Conservation (phyloP, 2,888 invertebrate species). For the Diploptera punctata region DNA sequence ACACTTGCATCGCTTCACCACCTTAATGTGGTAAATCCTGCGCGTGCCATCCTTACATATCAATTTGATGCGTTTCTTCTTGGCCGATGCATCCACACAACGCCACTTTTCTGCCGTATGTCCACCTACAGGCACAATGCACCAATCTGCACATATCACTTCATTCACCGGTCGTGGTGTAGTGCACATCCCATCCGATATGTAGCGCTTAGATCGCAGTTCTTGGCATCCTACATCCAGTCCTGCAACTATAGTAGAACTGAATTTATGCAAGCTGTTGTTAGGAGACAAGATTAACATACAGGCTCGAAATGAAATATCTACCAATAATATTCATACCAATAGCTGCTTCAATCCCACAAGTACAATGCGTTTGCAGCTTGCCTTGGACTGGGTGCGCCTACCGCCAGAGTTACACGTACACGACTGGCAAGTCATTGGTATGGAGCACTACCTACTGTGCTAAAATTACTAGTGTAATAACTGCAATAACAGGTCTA, state of each 20-base stretch:
- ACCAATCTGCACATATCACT: slow-evolving; percentile 45
- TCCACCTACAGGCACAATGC: slow-evolving; percentile 37
- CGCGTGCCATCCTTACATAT: slow-evolving; percentile 39
- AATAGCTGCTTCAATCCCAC: too few relatives aligned
- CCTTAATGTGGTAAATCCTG: slow-evolving; percentile 38
- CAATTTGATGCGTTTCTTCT: slow-evolving; percentile 37
- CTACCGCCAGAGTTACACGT: too few relatives aligned
- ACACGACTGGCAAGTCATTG: too few relatives aligned
- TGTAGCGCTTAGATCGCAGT: slow-evolving; percentile 44
- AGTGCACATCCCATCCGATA: slow-evolving; percentile 46
- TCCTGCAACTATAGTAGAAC: slow-evolving; percentile 1
- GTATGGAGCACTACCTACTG: too few relatives aligned
- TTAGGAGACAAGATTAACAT: too few relatives aligned
- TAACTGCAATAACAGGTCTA: too few relatives aligned
- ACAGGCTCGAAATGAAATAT: too few relatives aligned
- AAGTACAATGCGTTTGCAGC: too few relatives aligned
- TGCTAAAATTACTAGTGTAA: too few relatives aligned
- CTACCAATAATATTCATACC: too few relatives aligned
- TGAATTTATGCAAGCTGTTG: too few relatives aligned
- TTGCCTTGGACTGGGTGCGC: too few relatives aligned
- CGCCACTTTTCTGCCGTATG: slow-evolving; percentile 40
- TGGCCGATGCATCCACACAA: slow-evolving; percentile 35
- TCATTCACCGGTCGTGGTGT: slow-evolving; percentile 45
- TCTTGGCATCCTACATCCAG: slow-evolving; percentile 30
- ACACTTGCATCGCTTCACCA: slow-evolving; percentile 42